Conservation (phyloP, 2,113 vertebrate genomes). For the Seriola quinqueradiata region DNA sequence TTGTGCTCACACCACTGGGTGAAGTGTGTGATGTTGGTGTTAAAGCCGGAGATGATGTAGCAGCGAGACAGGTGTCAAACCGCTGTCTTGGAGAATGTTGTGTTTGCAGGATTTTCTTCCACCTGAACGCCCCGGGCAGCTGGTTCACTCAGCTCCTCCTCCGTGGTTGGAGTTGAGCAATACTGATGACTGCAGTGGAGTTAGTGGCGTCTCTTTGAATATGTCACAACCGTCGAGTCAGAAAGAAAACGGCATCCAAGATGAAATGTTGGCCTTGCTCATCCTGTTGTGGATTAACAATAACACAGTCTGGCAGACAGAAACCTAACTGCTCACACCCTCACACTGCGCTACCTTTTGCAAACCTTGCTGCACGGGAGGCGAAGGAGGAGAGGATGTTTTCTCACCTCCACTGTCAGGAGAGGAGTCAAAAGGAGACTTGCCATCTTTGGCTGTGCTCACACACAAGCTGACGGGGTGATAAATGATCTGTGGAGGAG, state of each 20-base stretch:
- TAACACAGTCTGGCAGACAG: background rate
- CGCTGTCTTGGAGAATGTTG: background rate
- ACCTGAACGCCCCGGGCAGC: constrained; percentile 6
- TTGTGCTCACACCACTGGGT: no score
- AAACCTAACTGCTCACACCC: background rate
- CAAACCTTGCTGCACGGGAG: constrained; percentile 13
- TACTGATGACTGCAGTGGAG: background rate
- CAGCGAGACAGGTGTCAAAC: background rate
- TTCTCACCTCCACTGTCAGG: constrained; percentile 39
- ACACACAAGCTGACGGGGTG: constrained; percentile 35
- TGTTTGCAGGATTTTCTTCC: background rate
- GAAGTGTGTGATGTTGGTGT: background rate
- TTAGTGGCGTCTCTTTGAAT: background rate
- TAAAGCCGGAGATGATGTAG: background rate
- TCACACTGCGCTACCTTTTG: background rate
- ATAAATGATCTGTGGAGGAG: constrained; percentile 42
- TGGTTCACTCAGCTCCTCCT: constrained; percentile 14
- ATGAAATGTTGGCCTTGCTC: background rate
- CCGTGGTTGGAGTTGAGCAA: background rate
- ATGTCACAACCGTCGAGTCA: background rate
- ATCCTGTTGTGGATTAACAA: background rate
- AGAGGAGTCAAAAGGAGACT: background rate
- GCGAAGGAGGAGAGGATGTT: constrained; percentile 7
- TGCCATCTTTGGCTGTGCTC: no score
- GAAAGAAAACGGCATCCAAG: background rate